Conservation (phyloP, 2,888 invertebrate species). For the Parthenolecanium corni region DNA sequence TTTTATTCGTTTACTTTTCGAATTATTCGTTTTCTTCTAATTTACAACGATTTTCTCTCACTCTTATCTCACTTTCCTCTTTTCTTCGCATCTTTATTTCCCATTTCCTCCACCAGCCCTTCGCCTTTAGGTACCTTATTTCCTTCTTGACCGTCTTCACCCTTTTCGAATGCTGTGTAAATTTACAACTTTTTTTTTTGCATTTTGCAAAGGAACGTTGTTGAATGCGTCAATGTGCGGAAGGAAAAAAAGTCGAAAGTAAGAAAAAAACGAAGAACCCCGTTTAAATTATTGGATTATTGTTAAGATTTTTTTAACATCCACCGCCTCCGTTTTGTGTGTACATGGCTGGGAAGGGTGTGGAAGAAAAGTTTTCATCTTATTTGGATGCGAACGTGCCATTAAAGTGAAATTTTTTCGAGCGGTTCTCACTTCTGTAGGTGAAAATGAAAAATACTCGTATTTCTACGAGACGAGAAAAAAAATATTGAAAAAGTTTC, state of each 20-base stretch:
- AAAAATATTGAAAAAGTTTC: too few relatives aligned
- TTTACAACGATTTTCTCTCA: conserved; percentile 22
- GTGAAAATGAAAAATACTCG: too few relatives aligned
- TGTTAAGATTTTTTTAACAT: conserved; percentile 25
- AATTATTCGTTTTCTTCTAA: conserved; percentile 29
- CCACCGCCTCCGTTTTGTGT: background rate
- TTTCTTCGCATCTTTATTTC: conserved; percentile 11
- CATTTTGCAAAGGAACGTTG: too few relatives aligned
- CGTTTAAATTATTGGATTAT: conserved; percentile 29
- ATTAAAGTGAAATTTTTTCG: too few relatives aligned
- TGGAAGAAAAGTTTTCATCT: background rate
- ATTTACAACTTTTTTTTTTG: too few relatives aligned
- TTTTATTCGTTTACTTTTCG: conserved; percentile 28
- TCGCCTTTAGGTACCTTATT: too few relatives aligned
- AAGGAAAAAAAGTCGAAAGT: conserved; percentile 2
- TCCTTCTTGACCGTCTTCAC: too few relatives aligned
- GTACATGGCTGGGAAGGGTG: background rate
- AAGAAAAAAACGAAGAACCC: conserved; percentile 14
- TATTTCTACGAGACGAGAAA: too few relatives aligned
- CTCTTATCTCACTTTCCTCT: background rate
- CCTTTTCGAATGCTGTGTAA: too few relatives aligned
- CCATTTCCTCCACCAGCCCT: conserved; percentile 1
- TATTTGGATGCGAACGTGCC: too few relatives aligned
- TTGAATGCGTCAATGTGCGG: background rate
- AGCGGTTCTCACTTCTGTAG: too few relatives aligned